A percentile compares a stretch with the other conserved stretches of the same genome.
These are phyloP conservation scores for Halyomorpha halys DNA, from an alignment of 1,140 invertebrate species.

Conservation along the genomic window DNA sequence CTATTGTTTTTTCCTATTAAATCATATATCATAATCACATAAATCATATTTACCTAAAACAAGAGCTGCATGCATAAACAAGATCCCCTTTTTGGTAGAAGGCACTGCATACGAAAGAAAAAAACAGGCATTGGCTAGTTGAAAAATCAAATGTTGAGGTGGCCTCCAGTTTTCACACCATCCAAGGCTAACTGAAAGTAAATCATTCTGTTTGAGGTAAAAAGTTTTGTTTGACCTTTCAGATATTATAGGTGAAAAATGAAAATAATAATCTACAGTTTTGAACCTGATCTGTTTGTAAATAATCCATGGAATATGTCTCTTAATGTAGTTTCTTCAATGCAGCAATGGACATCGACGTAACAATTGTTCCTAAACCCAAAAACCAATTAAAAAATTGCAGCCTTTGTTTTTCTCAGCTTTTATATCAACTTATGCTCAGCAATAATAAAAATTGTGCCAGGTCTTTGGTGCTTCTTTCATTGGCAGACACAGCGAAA, in stretches of 20 bases:
- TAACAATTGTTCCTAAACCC: conserved; percentile 3
- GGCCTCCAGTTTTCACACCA: conserved; percentile 54
- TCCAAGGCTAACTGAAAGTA: conserved; percentile 28
- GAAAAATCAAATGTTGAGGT: conserved; percentile 58
- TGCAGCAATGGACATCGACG: not conserved
- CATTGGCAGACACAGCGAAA: too few species aligned
- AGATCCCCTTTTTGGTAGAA: conserved; percentile 60
- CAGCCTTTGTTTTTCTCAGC: too few species aligned
- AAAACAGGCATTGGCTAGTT: conserved; percentile 66
- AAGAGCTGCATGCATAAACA: conserved; percentile 61
- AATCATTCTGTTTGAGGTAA: not conserved
- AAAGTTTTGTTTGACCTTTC: not conserved
- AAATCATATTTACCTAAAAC: conserved; percentile 21
- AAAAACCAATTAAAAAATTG: not conserved
- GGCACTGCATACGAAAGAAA: conserved; percentile 63
- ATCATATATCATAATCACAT: too few species aligned
- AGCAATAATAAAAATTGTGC: too few species aligned
- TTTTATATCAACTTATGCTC: too few species aligned
- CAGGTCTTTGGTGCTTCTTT: too few species aligned
- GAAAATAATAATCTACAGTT: not conserved
- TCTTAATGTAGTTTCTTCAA: not conserved
- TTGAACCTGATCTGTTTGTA: conserved; percentile 14
- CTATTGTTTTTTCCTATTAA: too few species aligned
- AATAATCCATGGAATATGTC: conserved; percentile 5
- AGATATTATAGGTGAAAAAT: not conserved